These are phyloP conservation scores for Pinctada fucata DNA, from an alignment of 2,888 invertebrate genomes.

Conservation along the genomic window DNA sequence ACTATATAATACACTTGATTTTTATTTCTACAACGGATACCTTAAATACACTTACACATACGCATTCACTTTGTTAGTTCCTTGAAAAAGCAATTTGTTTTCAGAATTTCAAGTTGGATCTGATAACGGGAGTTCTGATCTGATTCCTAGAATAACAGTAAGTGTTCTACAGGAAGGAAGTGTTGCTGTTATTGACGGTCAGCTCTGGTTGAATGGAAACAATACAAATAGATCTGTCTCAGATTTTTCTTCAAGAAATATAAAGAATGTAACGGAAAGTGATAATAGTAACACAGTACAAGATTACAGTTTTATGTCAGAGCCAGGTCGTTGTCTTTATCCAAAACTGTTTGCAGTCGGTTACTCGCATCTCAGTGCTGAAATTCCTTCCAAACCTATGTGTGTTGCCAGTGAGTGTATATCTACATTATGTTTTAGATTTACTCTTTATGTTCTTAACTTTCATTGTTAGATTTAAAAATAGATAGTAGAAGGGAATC, in stretches of 20 bases:
- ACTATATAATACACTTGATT: too few relatives aligned
- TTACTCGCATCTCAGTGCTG: constrained; percentile 45
- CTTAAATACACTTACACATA: too few relatives aligned
- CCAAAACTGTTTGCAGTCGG: constrained; percentile 48
- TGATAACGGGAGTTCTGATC: constrained; percentile 30
- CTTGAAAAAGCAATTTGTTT: too few relatives aligned
- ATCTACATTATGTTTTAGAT: background rate
- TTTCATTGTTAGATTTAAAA: too few relatives aligned
- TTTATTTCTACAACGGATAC: too few relatives aligned
- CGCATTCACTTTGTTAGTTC: too few relatives aligned
- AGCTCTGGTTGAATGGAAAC: constrained; percentile 40
- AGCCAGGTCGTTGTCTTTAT: constrained; percentile 53
- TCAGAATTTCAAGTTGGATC: constrained; percentile 55
- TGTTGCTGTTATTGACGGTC: constrained; percentile 46
- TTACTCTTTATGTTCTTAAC: too few relatives aligned
- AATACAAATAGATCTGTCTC: constrained; percentile 41
- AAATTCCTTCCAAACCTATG: constrained; percentile 37
- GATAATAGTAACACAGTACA: background rate
- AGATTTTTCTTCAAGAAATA: constrained; percentile 35
- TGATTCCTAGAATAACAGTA: constrained; percentile 49
- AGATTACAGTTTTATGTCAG: constrained; percentile 40
- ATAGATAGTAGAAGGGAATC: too few relatives aligned
- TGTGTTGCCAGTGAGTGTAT: constrained; percentile 51
- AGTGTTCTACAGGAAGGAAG: constrained; percentile 38
- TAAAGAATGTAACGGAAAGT: constrained; percentile 24